Percentiles rank a stretch among this genome's conserved stretches.
Conservation (phyloP, 2,888 invertebrate species). For the Eurois occulta region DNA sequence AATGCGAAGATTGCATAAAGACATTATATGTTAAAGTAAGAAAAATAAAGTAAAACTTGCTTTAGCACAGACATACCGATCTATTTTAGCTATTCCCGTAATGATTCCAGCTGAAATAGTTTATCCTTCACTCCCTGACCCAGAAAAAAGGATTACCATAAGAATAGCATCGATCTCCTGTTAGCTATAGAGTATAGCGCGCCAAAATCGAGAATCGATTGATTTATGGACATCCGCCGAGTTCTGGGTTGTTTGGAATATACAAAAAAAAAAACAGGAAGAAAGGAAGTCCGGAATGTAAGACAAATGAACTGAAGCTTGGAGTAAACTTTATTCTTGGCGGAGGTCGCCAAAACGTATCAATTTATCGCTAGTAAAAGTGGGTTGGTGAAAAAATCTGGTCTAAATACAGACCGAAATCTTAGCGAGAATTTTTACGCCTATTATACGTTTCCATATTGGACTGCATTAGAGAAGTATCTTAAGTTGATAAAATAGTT, state of each 20-base stretch:
- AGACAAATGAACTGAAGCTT: conserved; percentile 46
- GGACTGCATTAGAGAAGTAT: not conserved
- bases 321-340: conserved; percentile 19
- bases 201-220: conserved; percentile 39
- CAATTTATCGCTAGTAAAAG: conserved; percentile 11
- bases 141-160: conserved; percentile 48
- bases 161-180: conserved; percentile 36
- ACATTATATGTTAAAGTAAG: not conserved
- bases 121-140: conserved; percentile 16
- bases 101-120: conserved; percentile 18
- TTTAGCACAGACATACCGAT: not conserved
- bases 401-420: conserved; percentile 8
- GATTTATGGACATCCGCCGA: conserved; percentile 52
- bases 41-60: too few species aligned
- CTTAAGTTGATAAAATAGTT: not conserved
- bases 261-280: conserved; percentile 46
- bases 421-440: not conserved
- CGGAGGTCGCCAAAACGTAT: not conserved
- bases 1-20: not conserved
- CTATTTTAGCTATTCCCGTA: not conserved
- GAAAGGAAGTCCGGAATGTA: conserved; percentile 19
- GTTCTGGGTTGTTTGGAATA: conserved; percentile 27
- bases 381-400: conserved; percentile 3
- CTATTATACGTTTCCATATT: not conserved
- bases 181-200: conserved; percentile 11